Percentiles rank a stretch among this genome's conserved stretches.
phyloP scores from a whole-genome alignment of 2,888 invertebrate genomes.

The Dorcus parallelipipedus region DNA sequence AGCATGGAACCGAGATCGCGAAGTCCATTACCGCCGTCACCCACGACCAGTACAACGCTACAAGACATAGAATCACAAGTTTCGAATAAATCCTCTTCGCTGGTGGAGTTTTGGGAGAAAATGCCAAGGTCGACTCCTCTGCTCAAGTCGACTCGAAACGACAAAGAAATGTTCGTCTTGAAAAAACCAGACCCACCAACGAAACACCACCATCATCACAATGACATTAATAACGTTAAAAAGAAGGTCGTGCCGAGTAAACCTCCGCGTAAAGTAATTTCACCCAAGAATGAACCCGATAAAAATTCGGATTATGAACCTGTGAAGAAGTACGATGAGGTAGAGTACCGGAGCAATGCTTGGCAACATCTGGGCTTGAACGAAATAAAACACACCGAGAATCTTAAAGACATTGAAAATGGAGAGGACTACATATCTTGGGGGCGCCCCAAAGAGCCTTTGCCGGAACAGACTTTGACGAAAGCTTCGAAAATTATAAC shows the following conservation, averaged over 20 bases:
- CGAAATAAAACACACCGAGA: constrained; percentile 70
- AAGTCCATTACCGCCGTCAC: constrained; percentile 68
- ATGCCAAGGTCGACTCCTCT: constrained; percentile 9
- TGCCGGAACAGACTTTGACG: constrained; percentile 36
- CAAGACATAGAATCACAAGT: constrained; percentile 48
- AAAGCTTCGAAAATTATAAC: constrained; percentile 57
- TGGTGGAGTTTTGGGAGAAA: constrained; percentile 13
- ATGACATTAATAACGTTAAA: constrained; percentile 40
- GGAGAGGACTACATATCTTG: constrained; percentile 49
- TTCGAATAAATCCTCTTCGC: constrained; percentile 34
- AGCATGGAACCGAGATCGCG: constrained; percentile 79
- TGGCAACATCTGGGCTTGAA: constrained; percentile 78
- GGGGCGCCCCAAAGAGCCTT: constrained; percentile 42
- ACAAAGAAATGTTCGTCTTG: constrained; percentile 8
- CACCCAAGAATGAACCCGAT: constrained; percentile 19
- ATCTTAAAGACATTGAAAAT: constrained; percentile 41
- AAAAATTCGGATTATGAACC: constrained; percentile 51
- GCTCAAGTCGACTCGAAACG: constrained; percentile 16
- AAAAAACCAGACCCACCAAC: constrained; percentile 47
- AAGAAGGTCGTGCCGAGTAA: constrained; percentile 44
- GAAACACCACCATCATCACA: constrained; percentile 39
- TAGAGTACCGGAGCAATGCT: constrained; percentile 74
- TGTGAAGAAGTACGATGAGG: constrained; percentile 68
- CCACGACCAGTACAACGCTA: constrained; percentile 47
- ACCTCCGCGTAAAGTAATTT: constrained; percentile 31